Base-by-base conservation (phyloP, 2,113 vertebrate genomes). In the Salminus brasiliensis region DNA sequence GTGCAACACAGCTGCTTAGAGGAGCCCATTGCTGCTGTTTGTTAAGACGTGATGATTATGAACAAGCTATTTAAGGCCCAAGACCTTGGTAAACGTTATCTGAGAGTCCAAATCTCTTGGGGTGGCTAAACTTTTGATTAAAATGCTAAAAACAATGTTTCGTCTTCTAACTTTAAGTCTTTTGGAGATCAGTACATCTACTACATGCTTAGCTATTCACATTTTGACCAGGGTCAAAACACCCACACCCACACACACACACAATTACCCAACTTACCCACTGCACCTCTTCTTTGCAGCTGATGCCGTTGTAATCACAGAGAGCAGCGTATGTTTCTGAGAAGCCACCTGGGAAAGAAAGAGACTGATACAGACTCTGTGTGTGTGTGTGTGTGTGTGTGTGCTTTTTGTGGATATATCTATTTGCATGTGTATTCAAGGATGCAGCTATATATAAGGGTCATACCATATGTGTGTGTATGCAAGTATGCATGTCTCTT, bases 241-340 rank as follows among this genome's bases (percentile, higher is more conserved):
- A 84, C 84, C 82, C 76, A 73, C 84, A 78, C 74, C n/a, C n/a
- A n/a, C n/a, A 83, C 77, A 76, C 85, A 75, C 86, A 78, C 74
- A 81, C 81, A 92, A 90, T 92, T 88, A 90, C 91, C 89, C 90
- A 92, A 84, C 91, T 91, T 84, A 93, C 93, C 93, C 93, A 94
- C 80, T 94, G 93, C 29, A 94, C 93, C 88, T 94, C 93, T 84
- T 94, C 93, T 81, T 94, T 94, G 81, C 93, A 94, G 83, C 91
- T 90, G 13, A 94, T 94, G 36, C 93, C 91, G 29, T 94, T 94
- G 80, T 94, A 94, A 87, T 94, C 93, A 55, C 93, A 94, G 2
- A 94, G 89, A 60, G 93, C 93, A 6, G 93, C 91, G 43, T 94
- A 94, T 3, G 93, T 94, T 84, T 94, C 93, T 0, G 93, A 94